Percentiles rank a stretch among this genome's conserved stretches.
These are phyloP conservation scores for Burhinus oedicnemus DNA, from an alignment of 2,113 vertebrate species.

Conservation along the genomic window DNA sequence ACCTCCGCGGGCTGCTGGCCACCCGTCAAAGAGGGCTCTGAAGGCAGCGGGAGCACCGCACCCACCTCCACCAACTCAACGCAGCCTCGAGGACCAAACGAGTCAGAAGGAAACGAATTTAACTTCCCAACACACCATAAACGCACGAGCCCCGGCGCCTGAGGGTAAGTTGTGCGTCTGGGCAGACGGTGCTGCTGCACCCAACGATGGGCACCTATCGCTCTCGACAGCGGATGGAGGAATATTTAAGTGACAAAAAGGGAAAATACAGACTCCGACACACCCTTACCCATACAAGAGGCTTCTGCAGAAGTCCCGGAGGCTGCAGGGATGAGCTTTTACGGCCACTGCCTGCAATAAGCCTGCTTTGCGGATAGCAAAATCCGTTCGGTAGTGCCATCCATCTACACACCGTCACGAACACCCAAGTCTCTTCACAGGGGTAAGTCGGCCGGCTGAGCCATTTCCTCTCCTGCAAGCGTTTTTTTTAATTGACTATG, in stretches of 20 bases:
- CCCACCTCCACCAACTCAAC: not conserved
- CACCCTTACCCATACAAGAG: not conserved
- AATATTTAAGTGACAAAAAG: not conserved
- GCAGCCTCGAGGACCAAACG: not conserved
- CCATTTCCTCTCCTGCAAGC: not conserved
- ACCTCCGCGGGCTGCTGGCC: fast-evolving
- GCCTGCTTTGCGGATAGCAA: not conserved
- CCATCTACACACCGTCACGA: not conserved
- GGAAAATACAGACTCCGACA: not conserved
- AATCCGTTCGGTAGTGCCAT: not conserved
- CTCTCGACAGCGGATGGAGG: fast-evolving
- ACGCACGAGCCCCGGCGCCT: not conserved
- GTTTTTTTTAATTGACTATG: not conserved
- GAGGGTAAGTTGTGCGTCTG: not conserved
- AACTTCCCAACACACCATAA: not conserved
- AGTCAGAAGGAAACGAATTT: not conserved
- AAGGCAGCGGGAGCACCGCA: not conserved
- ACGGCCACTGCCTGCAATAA: not conserved
- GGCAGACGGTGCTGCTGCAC: not conserved
- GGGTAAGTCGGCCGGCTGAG: not conserved
- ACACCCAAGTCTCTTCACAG: not conserved
- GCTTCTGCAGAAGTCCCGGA: not conserved
- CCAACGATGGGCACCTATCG: fast-evolving
- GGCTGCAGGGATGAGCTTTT: not conserved
- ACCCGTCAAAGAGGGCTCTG: fast-evolving